phyloP scores from a whole-genome alignment of 2,113 vertebrate species.

The Callospermophilus lateralis region DNA sequence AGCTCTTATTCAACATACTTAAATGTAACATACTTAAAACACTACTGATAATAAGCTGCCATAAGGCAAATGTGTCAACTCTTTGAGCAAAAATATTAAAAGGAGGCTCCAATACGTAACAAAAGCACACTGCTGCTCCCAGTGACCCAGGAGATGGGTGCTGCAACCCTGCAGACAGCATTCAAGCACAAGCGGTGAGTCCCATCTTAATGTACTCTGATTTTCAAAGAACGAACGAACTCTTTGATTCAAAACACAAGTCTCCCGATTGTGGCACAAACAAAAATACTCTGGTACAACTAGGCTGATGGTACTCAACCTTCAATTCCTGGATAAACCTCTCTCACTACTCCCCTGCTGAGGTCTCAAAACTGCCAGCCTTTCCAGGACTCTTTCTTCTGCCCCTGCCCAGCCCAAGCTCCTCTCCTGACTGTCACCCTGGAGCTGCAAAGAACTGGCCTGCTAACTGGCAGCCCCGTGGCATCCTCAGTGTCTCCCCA shows the following conservation, averaged over 20 bases:
- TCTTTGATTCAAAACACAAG: neutral
- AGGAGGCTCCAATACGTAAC: neutral
- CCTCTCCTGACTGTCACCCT: neutral
- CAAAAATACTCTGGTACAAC: neutral
- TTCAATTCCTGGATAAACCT: neutral
- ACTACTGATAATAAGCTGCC: constrained; percentile 55
- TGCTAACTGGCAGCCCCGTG: neutral
- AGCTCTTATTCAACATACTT: constrained; percentile 66
- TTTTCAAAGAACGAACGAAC: neutral
- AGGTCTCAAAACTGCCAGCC: constrained; percentile 6
- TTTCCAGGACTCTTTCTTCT: neutral
- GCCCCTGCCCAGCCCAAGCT: neutral
- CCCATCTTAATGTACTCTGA: neutral
- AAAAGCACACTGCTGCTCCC: neutral
- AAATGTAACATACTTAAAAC: constrained; percentile 57
- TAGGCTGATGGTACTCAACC: neutral
- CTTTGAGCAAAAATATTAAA: neutral
- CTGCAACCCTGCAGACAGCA: neutral
- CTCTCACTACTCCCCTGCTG: neutral
- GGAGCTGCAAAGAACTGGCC: neutral
- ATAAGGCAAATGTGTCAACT: constrained; percentile 29
- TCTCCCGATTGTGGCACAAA: neutral
- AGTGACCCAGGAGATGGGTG: neutral
- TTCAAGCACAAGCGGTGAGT: neutral
- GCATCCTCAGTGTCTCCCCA: neutral